These are phyloP conservation scores for Aphidius colemani DNA, from an alignment of 2,888 invertebrate genomes.

Conservation along the genomic window DNA sequence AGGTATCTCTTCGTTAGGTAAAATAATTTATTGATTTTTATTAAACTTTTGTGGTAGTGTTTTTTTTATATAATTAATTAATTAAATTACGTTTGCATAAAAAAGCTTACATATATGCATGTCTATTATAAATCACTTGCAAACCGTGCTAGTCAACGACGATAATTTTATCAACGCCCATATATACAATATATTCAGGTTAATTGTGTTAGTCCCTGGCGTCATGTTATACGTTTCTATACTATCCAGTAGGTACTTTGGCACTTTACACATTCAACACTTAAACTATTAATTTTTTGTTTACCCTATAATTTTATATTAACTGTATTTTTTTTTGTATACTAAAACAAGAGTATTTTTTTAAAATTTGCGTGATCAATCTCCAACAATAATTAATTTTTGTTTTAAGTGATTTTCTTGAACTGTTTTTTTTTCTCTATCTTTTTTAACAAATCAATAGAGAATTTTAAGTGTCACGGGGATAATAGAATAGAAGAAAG, in stretches of 20 bases:
- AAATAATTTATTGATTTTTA: too few relatives aligned
- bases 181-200: slow-evolving; percentile 20
- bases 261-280: background rate
- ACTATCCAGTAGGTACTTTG: slow-evolving; percentile 14
- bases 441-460: background rate
- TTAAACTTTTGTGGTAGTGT: too few relatives aligned
- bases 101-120: too few relatives aligned
- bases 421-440: background rate
- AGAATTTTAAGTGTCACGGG: background rate
- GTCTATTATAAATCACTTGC: too few relatives aligned
- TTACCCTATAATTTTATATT: slow-evolving; percentile 7
- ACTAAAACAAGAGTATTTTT: background rate
- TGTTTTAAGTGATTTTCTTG: background rate
- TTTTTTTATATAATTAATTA: too few relatives aligned
- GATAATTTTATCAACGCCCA: slow-evolving; percentile 29
- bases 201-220: slow-evolving; percentile 26
- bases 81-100: too few relatives aligned
- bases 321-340: too few relatives aligned
- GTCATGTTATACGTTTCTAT: slow-evolving; percentile 26
- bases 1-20: too few relatives aligned
- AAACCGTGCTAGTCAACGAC: slow-evolving; percentile 18
- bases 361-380: background rate
- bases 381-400: background rate
- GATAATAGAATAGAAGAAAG: too few relatives aligned
- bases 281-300: background rate